Percentiles rank a stretch among this genome's conserved stretches.
phyloP scores from a whole-genome alignment of 2,888 invertebrate species.

The Drosophila formosana region DNA sequence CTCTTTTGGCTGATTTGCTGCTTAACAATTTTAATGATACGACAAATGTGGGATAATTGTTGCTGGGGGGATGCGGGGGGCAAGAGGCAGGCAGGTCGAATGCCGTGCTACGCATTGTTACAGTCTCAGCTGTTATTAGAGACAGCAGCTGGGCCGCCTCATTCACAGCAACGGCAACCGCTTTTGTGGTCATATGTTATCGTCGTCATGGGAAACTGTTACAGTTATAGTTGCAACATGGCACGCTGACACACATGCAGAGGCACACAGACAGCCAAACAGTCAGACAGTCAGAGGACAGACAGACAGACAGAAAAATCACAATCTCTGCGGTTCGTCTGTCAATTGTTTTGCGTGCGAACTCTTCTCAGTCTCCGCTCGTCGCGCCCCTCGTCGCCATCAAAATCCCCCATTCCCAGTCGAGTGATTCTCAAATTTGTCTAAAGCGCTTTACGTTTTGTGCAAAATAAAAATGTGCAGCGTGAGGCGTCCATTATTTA shows the following conservation, averaged over 20 bases:
- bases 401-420: conserved; percentile 20
- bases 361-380: conserved; percentile 47
- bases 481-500: conserved; percentile 59
- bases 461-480: conserved; percentile 60
- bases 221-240: conserved; percentile 76
- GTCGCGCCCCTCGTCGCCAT: background rate
- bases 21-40: background rate
- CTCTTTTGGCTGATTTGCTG: background rate
- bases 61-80: background rate
- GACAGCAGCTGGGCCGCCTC: conserved; percentile 13
- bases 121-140: conserved; percentile 29
- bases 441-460: conserved; percentile 68
- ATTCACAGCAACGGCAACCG: conserved; percentile 18
- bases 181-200: conserved; percentile 65
- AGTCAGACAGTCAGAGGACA: background rate
- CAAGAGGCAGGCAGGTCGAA: background rate
- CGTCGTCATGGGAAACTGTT: conserved; percentile 78
- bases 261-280: background rate
- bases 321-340: conserved; percentile 74
- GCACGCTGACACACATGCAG: conserved; percentile 13
- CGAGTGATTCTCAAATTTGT: conserved; percentile 77
- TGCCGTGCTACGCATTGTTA: conserved; percentile 25
- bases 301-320: conserved; percentile 8
- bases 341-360: conserved; percentile 78
- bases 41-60: conserved; percentile 12